Conservation (phyloP, 2,113 vertebrate species). For the Dasypus novemcinctus region DNA sequence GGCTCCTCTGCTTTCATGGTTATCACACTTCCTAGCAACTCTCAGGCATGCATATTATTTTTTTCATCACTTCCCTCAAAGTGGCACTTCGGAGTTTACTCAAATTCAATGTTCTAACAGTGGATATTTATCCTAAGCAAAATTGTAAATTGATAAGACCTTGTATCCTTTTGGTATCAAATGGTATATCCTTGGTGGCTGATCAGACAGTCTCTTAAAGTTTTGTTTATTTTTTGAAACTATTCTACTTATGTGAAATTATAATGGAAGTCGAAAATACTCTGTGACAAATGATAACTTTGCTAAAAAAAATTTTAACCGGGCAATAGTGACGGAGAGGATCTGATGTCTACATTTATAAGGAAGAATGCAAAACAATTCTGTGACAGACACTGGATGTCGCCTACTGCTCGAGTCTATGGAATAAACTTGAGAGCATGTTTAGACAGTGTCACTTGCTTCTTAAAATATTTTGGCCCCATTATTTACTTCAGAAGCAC, state of each 20-base stretch:
- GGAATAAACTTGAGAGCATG: no score
- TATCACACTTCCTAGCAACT: not conserved
- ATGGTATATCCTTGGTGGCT: not conserved
- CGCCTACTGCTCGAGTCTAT: not conserved
- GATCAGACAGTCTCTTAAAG: not conserved
- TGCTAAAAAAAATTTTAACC: not conserved
- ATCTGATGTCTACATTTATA: not conserved
- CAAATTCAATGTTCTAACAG: not conserved
- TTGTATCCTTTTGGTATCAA: not conserved
- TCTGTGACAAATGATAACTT: slow-evolving; percentile 23
- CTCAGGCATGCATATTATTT: not conserved
- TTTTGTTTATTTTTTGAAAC: slow-evolving; percentile 27
- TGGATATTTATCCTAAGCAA: not conserved
- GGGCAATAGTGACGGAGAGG: not conserved
- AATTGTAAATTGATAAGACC: not conserved
- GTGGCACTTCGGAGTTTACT: not conserved
- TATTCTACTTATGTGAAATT: not conserved
- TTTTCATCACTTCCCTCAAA: not conserved
- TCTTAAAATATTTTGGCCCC: not conserved
- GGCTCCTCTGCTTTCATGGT: not conserved
- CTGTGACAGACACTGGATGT: not conserved
- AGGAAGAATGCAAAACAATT: not conserved
- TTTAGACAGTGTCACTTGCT: not conserved
- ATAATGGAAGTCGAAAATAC: slow-evolving; percentile 38
- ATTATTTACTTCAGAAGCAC: not conserved